Evolutionary conservation across 1,140 invertebrate genomes (phyloP), one percentile per base, ranked within the genome.

Genomic region (Nebria ingens): DNA sequence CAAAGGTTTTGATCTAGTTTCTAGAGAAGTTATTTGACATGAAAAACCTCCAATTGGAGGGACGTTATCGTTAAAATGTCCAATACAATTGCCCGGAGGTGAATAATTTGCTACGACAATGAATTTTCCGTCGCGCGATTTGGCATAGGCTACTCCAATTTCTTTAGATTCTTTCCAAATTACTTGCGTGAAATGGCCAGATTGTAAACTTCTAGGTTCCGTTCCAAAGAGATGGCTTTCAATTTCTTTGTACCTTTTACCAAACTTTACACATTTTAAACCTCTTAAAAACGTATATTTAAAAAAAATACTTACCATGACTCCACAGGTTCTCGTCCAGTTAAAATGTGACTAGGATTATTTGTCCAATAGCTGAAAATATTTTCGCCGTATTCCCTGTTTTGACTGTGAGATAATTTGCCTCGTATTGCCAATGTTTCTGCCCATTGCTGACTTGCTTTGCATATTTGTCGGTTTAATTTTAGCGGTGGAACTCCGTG

Each of bases 51-150:
- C 59, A 34, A 61, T 45, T 21, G 65, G 66, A 13, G 64, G 65
- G 1, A 87, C 83, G 65, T 86, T 85, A 21, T 73, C 70, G 1
- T 64, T 56, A 59, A 80, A 88, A 56, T 73, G 61, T 2, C 79
- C 80, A 1, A 79, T 58, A 21, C 80, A 69, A 64, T 89, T 89
- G 17, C 85, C 86, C 4, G 79, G 66, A 0, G 86, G 84, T 61
- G 78, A 71, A 62, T 88, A 90, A 63, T 84, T 81, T 19, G 80
- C 80, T 0, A 87, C 85, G 1, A 86, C 76, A 52, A 79, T 76
- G 13, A 79, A 66, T 58, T 74, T 76, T 1, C 81, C 79, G 2
- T 69, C 69, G 6, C n/a, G 6, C n/a, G 62, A 65, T 34, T 59
- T 69, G 1, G 80, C 78, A 57, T 74, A 68, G 2, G 78, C 86